Evolutionary conservation across 1,140 invertebrate genomes (phyloP), one percentile per base, ranked within the genome.

Genomic region (Ceratoteleas bidentatus): DNA sequence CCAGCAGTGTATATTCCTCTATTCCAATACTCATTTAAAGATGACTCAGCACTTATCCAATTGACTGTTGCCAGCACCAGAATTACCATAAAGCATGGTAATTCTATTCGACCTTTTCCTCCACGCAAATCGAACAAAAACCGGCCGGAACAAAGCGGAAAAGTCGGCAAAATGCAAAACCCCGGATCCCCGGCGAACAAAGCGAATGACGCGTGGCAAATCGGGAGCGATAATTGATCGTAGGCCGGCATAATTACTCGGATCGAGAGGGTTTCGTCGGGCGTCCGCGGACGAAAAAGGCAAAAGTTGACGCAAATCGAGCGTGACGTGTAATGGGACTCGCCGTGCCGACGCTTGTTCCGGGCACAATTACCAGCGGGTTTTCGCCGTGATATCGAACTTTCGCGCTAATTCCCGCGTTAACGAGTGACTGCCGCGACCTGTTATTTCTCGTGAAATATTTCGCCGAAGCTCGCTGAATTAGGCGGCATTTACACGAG

Each of bases 391-490:
- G 57, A 76, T 73, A 77, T 84, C 40, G 76, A 77, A 84, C 81
- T 80, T 84, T 80, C 77, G 76, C 66, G 66, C 47, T 84, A 84
- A 84, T 84, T 77, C 62, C 68, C 11, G 76, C 61, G 72, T 80
- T 83, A 84, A 84, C 81, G 76, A 80, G 68, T 77, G 81, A 80
- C 62, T 80, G 56, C 54, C 45, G 72, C 68, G 72, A 77, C 60
- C 81, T 80, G 81, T 80, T 84, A 83, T 84, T 84, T 80, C 62
- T 52, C 66, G 68, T 80, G 72, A 84, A 84, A 84, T 84, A 84
- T 84, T 84, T 84, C 81, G 64, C 73, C 40, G 61, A 61, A 74
- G 57, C 57, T 68, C 65, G 70, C 64, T 78, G 75, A 83, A 83
- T 83, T 83, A 83, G 76, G 76, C 75, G 50, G 76, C 81, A 76